Conservation (phyloP, 2,888 invertebrate species). For the Catocala fraxini region DNA sequence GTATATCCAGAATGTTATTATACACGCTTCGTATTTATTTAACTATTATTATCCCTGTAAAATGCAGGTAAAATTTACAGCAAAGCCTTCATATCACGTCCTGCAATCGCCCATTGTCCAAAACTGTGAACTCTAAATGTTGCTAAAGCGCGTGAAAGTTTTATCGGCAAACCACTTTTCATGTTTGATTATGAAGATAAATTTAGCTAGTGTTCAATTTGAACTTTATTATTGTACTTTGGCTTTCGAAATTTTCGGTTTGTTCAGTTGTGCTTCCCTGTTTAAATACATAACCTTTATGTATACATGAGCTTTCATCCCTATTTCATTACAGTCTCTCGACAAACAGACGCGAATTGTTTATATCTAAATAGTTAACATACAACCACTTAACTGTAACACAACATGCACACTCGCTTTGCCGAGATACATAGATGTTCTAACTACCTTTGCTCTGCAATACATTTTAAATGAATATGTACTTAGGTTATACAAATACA, state of each 20-base stretch:
- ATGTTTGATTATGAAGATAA: conserved; percentile 46
- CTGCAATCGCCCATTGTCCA: conserved; percentile 36
- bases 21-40: too few relatives aligned
- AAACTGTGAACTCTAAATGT: conserved; percentile 46
- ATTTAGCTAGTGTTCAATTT: conserved; percentile 40
- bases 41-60: conserved; percentile 16
- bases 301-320: too few relatives aligned
- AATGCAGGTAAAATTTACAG: conserved; percentile 32
- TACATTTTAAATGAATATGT: too few relatives aligned
- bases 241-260: conserved; percentile 16
- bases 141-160: conserved; percentile 42
- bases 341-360: too few relatives aligned
- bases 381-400: too few relatives aligned
- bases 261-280: conserved; percentile 10
- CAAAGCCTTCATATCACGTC: conserved; percentile 34
- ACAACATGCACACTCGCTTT: too few relatives aligned
- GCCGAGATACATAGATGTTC: too few relatives aligned
- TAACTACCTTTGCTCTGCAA: too few relatives aligned
- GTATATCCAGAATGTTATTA: too few relatives aligned
- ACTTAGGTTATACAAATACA: too few relatives aligned
- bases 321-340: too few relatives aligned
- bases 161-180: conserved; percentile 44
- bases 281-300: background rate
- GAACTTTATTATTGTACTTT: conserved; percentile 30
- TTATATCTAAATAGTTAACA: too few relatives aligned